These are phyloP conservation scores for Mesaphorura yosii DNA, from an alignment of 1,140 invertebrate genomes.

Conservation along the genomic window DNA sequence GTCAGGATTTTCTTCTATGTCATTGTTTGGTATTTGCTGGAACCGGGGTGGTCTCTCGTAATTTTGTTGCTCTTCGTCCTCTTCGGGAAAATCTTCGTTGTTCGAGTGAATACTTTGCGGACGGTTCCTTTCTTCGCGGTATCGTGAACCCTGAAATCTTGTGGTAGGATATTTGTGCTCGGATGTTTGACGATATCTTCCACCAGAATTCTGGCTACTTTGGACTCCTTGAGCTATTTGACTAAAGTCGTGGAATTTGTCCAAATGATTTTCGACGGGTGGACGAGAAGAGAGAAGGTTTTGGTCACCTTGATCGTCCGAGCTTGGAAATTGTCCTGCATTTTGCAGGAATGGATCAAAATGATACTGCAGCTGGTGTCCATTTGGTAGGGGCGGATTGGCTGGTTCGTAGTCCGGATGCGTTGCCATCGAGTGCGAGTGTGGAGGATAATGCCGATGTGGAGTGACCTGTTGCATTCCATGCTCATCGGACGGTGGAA, in stretches of 20 bases:
- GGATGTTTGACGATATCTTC: no score
- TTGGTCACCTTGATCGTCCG: not conserved
- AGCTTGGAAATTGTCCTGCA: slow-evolving; percentile 13
- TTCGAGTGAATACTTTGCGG: no score
- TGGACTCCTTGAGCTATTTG: slow-evolving; percentile 3
- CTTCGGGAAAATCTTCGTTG: no score
- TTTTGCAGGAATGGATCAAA: slow-evolving; percentile 27
- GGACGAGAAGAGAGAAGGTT: not conserved
- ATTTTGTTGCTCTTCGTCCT: no score
- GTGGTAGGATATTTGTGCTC: no score
- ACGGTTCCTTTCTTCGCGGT: no score
- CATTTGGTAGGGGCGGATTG: slow-evolving; percentile 28
- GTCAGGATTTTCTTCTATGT: no score
- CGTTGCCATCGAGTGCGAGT: slow-evolving; percentile 25
- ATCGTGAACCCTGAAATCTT: no score
- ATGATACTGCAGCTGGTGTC: slow-evolving; percentile 14
- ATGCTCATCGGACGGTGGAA: slow-evolving; percentile 18
- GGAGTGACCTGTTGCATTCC: slow-evolving; percentile 19
- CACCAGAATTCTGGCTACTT: slow-evolving; percentile 1
- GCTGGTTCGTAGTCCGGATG: slow-evolving; percentile 29
- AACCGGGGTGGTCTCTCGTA: no score
- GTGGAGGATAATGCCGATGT: slow-evolving; percentile 24
- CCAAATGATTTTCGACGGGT: not conserved
- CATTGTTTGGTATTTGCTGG: no score
- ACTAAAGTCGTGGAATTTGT: slow-evolving; percentile 9